Evolutionary conservation across 2,888 invertebrate genomes (phyloP).

Genomic region (Thereva unica): DNA sequence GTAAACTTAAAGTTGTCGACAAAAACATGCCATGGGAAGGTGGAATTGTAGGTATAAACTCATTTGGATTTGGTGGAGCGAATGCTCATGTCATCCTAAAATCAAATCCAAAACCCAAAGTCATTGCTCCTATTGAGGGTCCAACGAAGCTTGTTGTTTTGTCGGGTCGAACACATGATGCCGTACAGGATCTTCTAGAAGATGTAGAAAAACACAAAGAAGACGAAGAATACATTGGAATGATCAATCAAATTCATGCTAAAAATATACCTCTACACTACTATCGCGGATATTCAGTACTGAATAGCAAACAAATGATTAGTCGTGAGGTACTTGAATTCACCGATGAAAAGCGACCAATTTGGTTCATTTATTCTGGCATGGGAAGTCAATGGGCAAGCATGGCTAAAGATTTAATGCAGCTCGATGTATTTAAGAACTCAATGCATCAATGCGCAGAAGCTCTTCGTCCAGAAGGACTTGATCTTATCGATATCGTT

Average conservation of each 20-base stretch:
- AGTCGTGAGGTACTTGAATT: slow-evolving; percentile 61
- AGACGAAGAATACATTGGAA: slow-evolving; percentile 75
- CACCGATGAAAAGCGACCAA: slow-evolving; percentile 70
- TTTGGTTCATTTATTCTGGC: slow-evolving; percentile 96
- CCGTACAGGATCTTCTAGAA: slow-evolving; percentile 69
- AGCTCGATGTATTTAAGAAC: slow-evolving; percentile 77
- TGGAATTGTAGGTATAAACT: slow-evolving; percentile 91
- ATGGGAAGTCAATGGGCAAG: slow-evolving; percentile 99
- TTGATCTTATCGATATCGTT: slow-evolving; percentile 82
- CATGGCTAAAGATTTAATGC: slow-evolving; percentile 88
- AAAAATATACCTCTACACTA: slow-evolving; percentile 74
- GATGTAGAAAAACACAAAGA: slow-evolving; percentile 64
- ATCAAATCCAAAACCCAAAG: slow-evolving; percentile 74
- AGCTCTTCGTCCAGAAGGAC: slow-evolving; percentile 74
- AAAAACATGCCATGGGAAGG: slow-evolving; percentile 84
- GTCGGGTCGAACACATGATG: slow-evolving; percentile 84
- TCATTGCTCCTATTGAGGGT: slow-evolving; percentile 62
- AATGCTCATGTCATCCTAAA: slow-evolving; percentile 90
- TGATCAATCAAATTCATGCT: slow-evolving; percentile 76
- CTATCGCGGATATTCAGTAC: slow-evolving; percentile 79
- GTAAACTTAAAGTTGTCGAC: slow-evolving; percentile 86
- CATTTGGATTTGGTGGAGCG: slow-evolving; percentile 98
- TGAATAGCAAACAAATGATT: slow-evolving; percentile 61
- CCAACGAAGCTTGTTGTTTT: slow-evolving; percentile 73
- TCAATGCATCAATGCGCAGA: slow-evolving; percentile 78